These are phyloP conservation scores for Verasper variegatus DNA, from an alignment of 2,113 vertebrate species.

Conservation along the genomic window DNA sequence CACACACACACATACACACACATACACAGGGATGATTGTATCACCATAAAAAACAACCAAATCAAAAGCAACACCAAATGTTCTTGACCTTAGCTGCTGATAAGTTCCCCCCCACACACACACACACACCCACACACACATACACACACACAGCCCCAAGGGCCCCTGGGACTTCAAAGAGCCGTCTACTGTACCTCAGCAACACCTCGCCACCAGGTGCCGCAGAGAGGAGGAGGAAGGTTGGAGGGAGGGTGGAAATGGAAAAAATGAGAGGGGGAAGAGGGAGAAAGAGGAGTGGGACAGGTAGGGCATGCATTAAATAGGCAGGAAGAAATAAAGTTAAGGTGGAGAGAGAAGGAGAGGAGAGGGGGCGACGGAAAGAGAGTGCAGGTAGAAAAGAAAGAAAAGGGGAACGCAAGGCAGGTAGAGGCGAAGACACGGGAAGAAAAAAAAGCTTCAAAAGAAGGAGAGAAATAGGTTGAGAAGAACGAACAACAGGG, in stretches of 20 bases:
- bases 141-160: conserved; percentile 31
- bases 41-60: conserved; percentile 36
- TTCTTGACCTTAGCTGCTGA: conserved; percentile 49
- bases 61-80: conserved; percentile 56
- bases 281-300: not conserved
- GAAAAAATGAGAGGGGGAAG: conserved; percentile 6
- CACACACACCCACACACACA: conserved; percentile 23
- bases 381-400: not conserved
- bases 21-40: conserved; percentile 10
- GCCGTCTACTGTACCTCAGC: conserved; percentile 67
- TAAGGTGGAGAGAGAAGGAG: not conserved
- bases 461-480: conserved; percentile 12
- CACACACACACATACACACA: not conserved
- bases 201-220: conserved; percentile 77
- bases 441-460: conserved; percentile 4
- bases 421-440: not conserved
- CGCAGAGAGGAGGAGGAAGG: conserved; percentile 34
- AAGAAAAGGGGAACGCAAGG: not conserved
- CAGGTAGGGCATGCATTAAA: not conserved
- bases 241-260: conserved; percentile 25
- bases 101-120: conserved; percentile 47
- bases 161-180: conserved; percentile 78
- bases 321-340: conserved; percentile 3
- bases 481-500: conserved; percentile 3
- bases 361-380: not conserved